Evolutionary conservation across 1,140 invertebrate species (phyloP).

Genomic region (Charaxes varanes): DNA sequence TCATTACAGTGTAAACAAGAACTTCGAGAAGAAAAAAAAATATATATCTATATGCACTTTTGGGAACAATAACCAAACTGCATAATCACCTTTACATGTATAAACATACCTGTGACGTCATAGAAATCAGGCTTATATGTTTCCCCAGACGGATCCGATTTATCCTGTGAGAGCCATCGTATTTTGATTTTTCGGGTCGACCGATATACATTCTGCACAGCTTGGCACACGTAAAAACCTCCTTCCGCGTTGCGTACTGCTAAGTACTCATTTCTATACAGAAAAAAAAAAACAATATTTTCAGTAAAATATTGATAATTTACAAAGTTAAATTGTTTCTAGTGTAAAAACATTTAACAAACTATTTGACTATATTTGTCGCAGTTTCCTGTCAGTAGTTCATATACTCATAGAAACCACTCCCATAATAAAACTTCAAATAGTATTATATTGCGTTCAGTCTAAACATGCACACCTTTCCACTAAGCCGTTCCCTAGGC

Average conservation of each 20-base stretch:
- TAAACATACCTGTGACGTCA: conserved; percentile 84
- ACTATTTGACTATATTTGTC: too few species aligned
- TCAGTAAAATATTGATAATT: neutral
- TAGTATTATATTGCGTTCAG: too few species aligned
- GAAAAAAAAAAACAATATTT: neutral
- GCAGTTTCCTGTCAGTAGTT: too few species aligned
- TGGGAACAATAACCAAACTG: neutral
- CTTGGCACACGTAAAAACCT: conserved; percentile 92
- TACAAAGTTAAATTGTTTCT: too few species aligned
- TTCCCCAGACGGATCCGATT: conserved; percentile 78
- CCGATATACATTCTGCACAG: conserved; percentile 93
- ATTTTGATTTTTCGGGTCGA: conserved; percentile 86
- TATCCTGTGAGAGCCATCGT: conserved; percentile 89
- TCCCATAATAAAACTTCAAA: too few species aligned
- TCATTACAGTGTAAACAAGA: too few species aligned
- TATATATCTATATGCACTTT: too few species aligned
- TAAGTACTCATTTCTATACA: conserved; percentile 86
- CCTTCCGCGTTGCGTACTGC: conserved; percentile 92
- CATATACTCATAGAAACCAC: too few species aligned
- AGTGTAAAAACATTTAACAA: too few species aligned
- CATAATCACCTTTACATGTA: neutral
- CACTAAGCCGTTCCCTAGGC: too few species aligned
- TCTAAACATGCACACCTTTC: too few species aligned
- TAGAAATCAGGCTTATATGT: conserved; percentile 93
- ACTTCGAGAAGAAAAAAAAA: too few species aligned